Conservation (phyloP, 2,888 invertebrate species). For the Drosophila paramelanica region DNA sequence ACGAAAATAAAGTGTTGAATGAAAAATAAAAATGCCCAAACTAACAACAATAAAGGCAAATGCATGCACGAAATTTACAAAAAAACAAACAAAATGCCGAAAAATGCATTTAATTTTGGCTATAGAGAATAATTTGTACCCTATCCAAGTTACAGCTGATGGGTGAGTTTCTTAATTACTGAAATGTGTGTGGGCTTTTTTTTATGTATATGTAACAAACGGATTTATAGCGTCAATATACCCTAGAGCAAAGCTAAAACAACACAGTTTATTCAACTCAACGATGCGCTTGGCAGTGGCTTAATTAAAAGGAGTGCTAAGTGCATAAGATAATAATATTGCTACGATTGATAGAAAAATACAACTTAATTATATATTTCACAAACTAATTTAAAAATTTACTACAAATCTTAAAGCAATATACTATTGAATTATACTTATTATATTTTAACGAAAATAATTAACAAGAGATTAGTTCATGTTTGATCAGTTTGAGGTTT, state of each 20-base stretch:
- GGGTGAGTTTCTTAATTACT: background rate
- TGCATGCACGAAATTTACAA: constrained; percentile 10
- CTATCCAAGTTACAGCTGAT: constrained; percentile 1
- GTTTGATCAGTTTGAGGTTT: background rate
- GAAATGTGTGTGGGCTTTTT: background rate
- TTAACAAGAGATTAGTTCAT: background rate
- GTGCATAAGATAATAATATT: no score
- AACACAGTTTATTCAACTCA: constrained; percentile 69
- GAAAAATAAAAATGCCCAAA: constrained; percentile 33
- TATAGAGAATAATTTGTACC: constrained; percentile 15
- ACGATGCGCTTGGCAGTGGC: constrained; percentile 5
- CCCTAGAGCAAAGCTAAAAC: background rate
- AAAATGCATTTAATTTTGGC: background rate
- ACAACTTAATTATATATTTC: no score
- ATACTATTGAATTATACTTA: no score
- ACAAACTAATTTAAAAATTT: no score
- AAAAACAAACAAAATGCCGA: constrained; percentile 17
- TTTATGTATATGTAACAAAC: background rate
- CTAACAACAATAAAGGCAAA: constrained; percentile 35
- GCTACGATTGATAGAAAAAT: background rate
- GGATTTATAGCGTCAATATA: background rate
- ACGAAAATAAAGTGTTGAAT: constrained; percentile 41
- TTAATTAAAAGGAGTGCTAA: background rate
- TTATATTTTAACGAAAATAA: background rate
- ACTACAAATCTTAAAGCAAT: no score